Base-by-base conservation (phyloP, 2,888 invertebrate species). In the Phyllotreta cruciferae region DNA sequence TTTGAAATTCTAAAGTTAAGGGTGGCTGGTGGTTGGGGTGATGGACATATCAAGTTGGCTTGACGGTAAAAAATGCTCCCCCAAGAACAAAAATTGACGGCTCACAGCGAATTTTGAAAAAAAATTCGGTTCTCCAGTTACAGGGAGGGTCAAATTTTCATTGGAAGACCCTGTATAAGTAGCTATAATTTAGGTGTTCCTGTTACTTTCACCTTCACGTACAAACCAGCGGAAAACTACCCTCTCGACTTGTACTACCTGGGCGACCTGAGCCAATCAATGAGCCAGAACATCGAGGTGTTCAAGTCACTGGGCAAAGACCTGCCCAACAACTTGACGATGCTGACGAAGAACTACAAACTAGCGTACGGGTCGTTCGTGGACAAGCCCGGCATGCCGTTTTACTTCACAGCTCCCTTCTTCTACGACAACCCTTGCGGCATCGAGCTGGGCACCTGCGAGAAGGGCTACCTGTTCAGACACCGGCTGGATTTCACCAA, bases 241-340 rank as follows among this genome's bases (percentile, higher is more conserved):
- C 90, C 90, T 6, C 84, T 96, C 44, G 96, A 96, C 78, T 83
- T 96, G 44, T 96, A 96, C 81, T 94, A 93, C 75, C 83, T 96
- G 71, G 94, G 96, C 92, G 96, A 96, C 79, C 83, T 95, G 62
- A 94, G 95, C 1, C 89, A 90, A 83, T 93, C 94, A 1, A 96
- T 96, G 96, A 86, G 86, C 75, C 91, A 93, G 70, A 94, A 95
- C 79, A 90, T 93, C 75, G 86, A 89, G 64, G 93, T 92, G 1
- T 80, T 96, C 56, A 89, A 90, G 0, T 85, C 85, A 8, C 76
- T 90, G 54, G 86, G 90, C 13, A 85, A 84, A 39, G 85, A 87
- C 71, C 78, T 91, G 52, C 85, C 87, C 0, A 76, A 77, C 45
- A 83, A 87, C 50, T 74, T 93, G 69, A 82, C 84, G 71, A 86